phyloP scores from a whole-genome alignment of 2,113 vertebrate species.

The Ptilonorhynchus violaceus region DNA sequence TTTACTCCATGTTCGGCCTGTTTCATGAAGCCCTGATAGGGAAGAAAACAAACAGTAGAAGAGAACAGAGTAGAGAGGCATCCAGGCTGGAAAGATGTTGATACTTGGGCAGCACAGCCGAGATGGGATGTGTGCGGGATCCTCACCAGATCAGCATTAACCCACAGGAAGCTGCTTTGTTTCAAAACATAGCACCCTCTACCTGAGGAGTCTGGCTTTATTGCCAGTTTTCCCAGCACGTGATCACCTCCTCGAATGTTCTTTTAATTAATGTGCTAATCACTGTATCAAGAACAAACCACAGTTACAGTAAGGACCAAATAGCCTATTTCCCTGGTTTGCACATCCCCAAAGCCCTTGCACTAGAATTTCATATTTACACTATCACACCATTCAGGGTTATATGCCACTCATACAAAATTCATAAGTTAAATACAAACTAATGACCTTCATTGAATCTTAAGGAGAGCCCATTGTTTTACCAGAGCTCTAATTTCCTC shows the following conservation, averaged over 20 bases:
- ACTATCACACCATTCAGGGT: background rate
- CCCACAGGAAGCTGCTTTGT: background rate
- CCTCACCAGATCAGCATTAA: background rate
- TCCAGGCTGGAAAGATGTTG: background rate
- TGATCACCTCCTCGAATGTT: background rate
- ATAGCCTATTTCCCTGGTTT: background rate
- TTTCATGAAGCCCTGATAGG: background rate
- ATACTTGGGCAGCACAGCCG: background rate
- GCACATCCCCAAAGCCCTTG: background rate
- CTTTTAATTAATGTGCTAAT: background rate
- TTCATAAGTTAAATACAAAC: background rate
- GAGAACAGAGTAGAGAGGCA: background rate
- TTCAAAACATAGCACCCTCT: background rate
- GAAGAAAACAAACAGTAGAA: background rate
- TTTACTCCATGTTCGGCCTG: background rate
- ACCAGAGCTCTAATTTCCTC: background rate
- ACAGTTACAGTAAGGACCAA: background rate
- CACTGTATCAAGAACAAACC: background rate
- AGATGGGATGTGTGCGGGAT: background rate
- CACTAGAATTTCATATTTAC: background rate
- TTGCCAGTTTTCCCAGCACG: background rate
- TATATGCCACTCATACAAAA: background rate
- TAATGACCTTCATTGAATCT: background rate
- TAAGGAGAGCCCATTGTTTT: background rate
- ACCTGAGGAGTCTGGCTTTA: background rate